Evolutionary conservation across 1,140 invertebrate genomes (phyloP), one percentile per base, ranked within the genome.

Genomic region (Drosophila orosa): DNA sequence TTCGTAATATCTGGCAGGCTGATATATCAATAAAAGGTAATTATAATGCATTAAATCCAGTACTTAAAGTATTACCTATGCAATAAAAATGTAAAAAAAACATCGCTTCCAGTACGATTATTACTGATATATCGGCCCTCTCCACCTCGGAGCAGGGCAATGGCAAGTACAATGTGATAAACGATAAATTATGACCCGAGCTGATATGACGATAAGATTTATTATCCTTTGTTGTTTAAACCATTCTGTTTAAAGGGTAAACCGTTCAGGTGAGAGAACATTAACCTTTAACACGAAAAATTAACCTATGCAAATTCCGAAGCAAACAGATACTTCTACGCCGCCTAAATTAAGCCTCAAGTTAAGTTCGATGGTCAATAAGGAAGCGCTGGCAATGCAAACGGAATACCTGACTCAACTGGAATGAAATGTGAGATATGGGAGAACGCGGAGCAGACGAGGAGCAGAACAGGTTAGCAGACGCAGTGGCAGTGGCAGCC

Each of bases 191-290:
- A 58, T 39, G 37, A 17, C 39, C 33, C 19, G 1, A 5, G 35
- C 58, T 31, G 37, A 55, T 80, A 75, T 81, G 59, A 71, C 39
- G 60, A 66, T 68, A 68, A 33, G 22, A 50, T 66, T 65, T 68
- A 68, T 74, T 47, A 74, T 62, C 37, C 42, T 37, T 62, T 62
- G 60, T 62, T 62, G 15, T 17, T 59, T 31, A 56, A 17, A 27
- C 35, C 24, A 35, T 66, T 37, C 27, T 12, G 17, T 24, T 66
- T 39, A 25, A 47, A 60, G 17, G 15, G 12, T 13, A 60, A 65
- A 50, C n/a, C 17, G 10, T 12, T 45, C 25, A 10, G 29, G 13
- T 39, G 19, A 48, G 19, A 47, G 58, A 39, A 6, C 62, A 67
- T 45, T 68, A 60, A 61, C 37, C 66, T 39, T 39, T 48, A 37